Percentiles rank a stretch among this genome's conserved stretches.
These are phyloP conservation scores for Gryllus longicercus DNA, from an alignment of 2,888 invertebrate genomes.

Conservation along the genomic window DNA sequence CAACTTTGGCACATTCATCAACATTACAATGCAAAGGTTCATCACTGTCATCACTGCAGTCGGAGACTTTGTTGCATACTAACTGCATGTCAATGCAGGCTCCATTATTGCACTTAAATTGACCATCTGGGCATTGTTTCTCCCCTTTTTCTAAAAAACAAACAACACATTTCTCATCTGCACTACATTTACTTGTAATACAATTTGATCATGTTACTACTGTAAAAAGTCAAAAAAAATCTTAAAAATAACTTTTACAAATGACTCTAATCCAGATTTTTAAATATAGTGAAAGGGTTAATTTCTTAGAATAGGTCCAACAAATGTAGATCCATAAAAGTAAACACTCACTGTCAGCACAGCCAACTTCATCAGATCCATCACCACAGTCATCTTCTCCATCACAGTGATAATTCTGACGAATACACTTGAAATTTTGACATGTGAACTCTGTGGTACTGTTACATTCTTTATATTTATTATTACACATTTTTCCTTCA, in stretches of 20 bases:
- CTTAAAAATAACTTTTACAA: no score
- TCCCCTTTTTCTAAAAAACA: slow-evolving; percentile 43
- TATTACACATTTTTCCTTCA: slow-evolving; percentile 86
- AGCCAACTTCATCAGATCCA: slow-evolving; percentile 87
- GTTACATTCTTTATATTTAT: slow-evolving; percentile 78
- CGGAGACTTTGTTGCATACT: slow-evolving; percentile 86
- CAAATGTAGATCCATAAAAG: not conserved
- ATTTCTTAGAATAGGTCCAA: no score
- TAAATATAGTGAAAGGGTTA: not conserved
- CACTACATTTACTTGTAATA: no score
- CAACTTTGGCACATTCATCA: slow-evolving; percentile 89
- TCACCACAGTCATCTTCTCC: slow-evolving; percentile 95
- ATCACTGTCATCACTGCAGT: slow-evolving; percentile 84
- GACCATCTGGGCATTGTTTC: slow-evolving; percentile 72
- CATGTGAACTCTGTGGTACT: slow-evolving; percentile 85
- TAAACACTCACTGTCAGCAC: slow-evolving; percentile 52
- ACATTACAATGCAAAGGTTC: slow-evolving; percentile 92
- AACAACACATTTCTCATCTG: no score
- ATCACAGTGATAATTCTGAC: slow-evolving; percentile 75
- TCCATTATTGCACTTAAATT: slow-evolving; percentile 80
- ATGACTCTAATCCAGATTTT: not conserved
- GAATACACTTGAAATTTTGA: slow-evolving; percentile 91
- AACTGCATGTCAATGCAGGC: slow-evolving; percentile 78
- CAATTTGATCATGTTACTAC: no score
- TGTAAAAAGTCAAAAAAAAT: no score